Evolutionary conservation across 1,140 invertebrate genomes (phyloP).

Genomic region (Trigoniulus corallinus): DNA sequence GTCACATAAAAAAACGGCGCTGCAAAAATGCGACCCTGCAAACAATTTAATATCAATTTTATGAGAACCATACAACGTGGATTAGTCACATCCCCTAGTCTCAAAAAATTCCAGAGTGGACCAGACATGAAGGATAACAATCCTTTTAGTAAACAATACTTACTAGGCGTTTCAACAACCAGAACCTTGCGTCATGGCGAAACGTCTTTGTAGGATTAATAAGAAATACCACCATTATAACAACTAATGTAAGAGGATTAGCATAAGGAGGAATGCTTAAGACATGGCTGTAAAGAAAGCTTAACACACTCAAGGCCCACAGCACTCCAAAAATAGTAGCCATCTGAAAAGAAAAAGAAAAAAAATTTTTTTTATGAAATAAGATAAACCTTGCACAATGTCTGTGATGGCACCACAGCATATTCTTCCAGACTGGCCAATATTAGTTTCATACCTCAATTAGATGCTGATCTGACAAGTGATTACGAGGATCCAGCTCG

Average conservation of each 20-base stretch:
- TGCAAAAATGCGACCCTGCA: constrained; percentile 55
- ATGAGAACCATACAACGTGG: background rate
- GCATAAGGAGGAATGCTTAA: constrained; percentile 80
- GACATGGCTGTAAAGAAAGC: constrained; percentile 58
- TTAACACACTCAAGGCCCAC: constrained; percentile 65
- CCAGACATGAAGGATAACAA: background rate
- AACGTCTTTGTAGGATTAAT: constrained; percentile 88
- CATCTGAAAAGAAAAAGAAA: constrained; percentile 29
- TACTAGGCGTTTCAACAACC: constrained; percentile 39
- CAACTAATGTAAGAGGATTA: constrained; percentile 69
- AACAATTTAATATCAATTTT: background rate
- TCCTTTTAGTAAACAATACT: constrained; percentile 16
- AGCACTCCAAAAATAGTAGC: constrained; percentile 87
- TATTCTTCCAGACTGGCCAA: too few relatives aligned
- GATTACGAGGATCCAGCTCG: constrained; percentile 92
- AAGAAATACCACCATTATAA: constrained; percentile 74
- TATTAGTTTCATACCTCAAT: constrained; percentile 48
- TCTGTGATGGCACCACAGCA: background rate
- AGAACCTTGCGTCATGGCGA: constrained; percentile 64
- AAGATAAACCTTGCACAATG: background rate
- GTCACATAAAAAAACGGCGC: constrained; percentile 90
- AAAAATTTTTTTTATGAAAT: background rate
- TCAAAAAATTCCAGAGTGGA: background rate
- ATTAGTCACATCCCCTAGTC: too few relatives aligned
- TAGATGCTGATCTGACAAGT: constrained; percentile 83